These are phyloP conservation scores for Neofelis nebulosa DNA, from an alignment of 2,113 vertebrate species.

Conservation along the genomic window DNA sequence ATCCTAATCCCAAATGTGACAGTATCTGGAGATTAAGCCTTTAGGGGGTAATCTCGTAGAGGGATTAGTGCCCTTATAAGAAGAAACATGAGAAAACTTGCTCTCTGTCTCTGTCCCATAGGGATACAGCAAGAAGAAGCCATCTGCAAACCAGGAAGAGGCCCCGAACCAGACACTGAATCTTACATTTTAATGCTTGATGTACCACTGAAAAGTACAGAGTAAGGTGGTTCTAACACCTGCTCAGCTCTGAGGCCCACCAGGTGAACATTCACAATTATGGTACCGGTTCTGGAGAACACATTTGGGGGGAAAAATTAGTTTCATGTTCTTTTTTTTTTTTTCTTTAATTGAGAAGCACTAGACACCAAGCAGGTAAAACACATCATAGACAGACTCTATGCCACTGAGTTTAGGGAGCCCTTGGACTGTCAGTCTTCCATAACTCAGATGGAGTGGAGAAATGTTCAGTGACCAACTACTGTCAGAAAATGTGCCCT, in stretches of 20 bases:
- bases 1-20: not conserved
- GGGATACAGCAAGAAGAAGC: not conserved
- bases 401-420: not conserved
- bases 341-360: not conserved
- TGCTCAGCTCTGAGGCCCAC: not conserved
- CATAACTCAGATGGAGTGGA: not conserved
- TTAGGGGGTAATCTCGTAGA: not conserved
- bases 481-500: not conserved
- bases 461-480: not conserved
- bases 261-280: not conserved
- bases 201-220: not conserved
- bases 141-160: not conserved
- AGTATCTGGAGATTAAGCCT: not conserved
- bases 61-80: not conserved
- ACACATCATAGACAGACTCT: not conserved
- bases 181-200: not conserved
- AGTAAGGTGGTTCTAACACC: not conserved
- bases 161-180: not conserved
- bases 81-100: not conserved
- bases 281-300: not conserved
- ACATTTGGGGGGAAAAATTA: not conserved
- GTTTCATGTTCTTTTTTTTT: not conserved
- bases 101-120: not conserved
- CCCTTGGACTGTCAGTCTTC: not conserved
- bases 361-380: not conserved